phyloP scores from a whole-genome alignment of 2,888 invertebrate genomes.

The Andricus quercusramuli region DNA sequence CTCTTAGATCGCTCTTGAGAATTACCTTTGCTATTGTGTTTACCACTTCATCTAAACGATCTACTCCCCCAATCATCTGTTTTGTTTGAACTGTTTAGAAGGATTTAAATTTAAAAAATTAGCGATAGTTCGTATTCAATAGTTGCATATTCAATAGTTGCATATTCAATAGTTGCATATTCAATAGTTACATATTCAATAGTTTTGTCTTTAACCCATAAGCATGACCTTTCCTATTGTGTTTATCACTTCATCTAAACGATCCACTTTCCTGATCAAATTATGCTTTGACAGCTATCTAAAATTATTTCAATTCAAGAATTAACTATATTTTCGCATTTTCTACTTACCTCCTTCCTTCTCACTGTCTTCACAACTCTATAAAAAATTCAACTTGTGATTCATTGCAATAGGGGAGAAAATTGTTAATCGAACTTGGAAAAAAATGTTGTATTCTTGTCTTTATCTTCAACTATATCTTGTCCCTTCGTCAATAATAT shows the following conservation, averaged over 20 bases:
- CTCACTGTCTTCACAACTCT: constrained; percentile 20
- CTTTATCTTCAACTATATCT: background rate
- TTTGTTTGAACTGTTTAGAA: too few relatives aligned
- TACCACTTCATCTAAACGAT: constrained; percentile 29
- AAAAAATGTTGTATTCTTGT: background rate
- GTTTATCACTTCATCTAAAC: constrained; percentile 19
- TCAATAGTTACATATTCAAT: too few relatives aligned
- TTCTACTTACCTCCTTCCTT: too few relatives aligned
- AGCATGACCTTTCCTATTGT: background rate
- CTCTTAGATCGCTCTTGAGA: background rate
- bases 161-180: too few relatives aligned
- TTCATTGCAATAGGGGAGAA: constrained; percentile 48
- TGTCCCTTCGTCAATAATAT: background rate
- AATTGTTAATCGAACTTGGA: background rate
- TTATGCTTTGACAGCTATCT: background rate
- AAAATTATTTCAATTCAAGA: too few relatives aligned
- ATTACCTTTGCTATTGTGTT: constrained; percentile 12
- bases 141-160: too few relatives aligned
- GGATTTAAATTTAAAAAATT: too few relatives aligned
- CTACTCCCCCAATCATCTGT: background rate
- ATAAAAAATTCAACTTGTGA: constrained; percentile 56
- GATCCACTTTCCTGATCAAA: background rate
- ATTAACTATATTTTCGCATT: too few relatives aligned
- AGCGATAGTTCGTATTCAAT: too few relatives aligned
- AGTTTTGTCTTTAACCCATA: background rate